A percentile compares a stretch with the other conserved stretches of the same genome.
Conservation (phyloP, 2,113 vertebrate genomes). For the Boulengeromyrus knoepffleri region DNA sequence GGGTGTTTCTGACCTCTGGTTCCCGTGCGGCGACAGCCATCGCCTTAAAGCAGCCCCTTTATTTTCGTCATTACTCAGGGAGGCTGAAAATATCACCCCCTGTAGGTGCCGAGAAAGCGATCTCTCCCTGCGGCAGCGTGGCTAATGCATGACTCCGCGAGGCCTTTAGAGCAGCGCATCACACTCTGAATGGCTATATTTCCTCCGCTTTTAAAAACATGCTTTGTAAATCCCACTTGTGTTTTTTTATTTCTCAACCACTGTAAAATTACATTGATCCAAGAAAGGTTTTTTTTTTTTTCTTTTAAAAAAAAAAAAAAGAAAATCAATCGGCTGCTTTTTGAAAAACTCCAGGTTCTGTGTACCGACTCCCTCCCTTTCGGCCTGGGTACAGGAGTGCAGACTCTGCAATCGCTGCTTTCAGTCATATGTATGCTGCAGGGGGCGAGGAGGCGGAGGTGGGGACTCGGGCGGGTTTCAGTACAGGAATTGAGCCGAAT, state of each 20-base stretch:
- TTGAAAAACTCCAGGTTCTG: neutral
- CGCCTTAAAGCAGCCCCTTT: neutral
- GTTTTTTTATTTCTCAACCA: neutral
- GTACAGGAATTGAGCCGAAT: neutral
- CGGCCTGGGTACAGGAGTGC: neutral
- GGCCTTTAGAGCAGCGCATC: neutral
- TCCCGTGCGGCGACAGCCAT: neutral
- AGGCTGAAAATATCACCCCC: neutral
- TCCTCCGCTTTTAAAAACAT: neutral
- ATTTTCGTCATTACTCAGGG: neutral
- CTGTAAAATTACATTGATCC: slow-evolving; percentile 7
- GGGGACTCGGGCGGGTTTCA: no score
- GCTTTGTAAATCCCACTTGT: neutral
- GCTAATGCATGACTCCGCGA: neutral
- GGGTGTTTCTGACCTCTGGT: neutral
- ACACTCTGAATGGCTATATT: neutral
- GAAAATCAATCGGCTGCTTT: neutral
- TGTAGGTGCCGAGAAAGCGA: neutral
- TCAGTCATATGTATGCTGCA: neutral
- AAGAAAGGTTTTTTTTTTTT: neutral
- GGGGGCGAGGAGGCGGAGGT: no score
- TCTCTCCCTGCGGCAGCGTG: neutral
- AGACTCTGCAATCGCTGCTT: neutral
- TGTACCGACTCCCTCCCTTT: neutral
- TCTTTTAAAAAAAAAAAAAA: neutral